phyloP scores from a whole-genome alignment of 2,888 invertebrate species.

The Clepsis dumicolana region DNA sequence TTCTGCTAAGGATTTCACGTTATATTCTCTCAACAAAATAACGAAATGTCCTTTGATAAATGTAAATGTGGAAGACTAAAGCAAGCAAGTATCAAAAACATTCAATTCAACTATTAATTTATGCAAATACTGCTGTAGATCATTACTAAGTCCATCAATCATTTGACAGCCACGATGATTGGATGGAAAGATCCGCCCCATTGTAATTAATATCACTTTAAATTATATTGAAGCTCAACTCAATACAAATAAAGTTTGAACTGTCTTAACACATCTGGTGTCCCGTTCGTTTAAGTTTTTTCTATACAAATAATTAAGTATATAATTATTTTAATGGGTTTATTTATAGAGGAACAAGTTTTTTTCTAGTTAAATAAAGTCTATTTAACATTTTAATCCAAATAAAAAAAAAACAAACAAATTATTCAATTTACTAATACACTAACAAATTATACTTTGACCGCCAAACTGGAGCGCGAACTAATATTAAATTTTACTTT shows the following conservation, averaged over 20 bases:
- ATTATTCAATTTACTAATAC: too few species aligned
- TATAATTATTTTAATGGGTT: neutral
- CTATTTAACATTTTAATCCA: too few species aligned
- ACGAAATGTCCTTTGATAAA: too few species aligned
- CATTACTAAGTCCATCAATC: conserved; percentile 57
- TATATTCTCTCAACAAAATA: neutral
- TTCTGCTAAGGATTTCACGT: too few species aligned
- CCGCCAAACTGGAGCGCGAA: too few species aligned
- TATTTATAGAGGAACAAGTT: neutral
- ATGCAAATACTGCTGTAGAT: conserved; percentile 52
- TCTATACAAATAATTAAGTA: neutral
- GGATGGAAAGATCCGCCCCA: conserved; percentile 22
- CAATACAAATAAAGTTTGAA: neutral
- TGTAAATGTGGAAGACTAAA: neutral
- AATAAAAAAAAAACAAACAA: too few species aligned
- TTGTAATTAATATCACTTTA: neutral
- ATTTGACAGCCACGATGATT: conserved; percentile 45
- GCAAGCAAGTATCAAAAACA: conserved; percentile 45
- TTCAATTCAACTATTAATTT: conserved; percentile 37
- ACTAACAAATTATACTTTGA: too few species aligned
- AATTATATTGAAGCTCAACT: neutral
- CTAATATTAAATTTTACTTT: too few species aligned
- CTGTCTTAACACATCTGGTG: neutral
- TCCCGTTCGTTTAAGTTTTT: neutral
- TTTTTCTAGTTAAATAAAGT: too few species aligned